Base-by-base conservation (phyloP, 2,888 invertebrate genomes). In the Rapana venosa region DNA sequence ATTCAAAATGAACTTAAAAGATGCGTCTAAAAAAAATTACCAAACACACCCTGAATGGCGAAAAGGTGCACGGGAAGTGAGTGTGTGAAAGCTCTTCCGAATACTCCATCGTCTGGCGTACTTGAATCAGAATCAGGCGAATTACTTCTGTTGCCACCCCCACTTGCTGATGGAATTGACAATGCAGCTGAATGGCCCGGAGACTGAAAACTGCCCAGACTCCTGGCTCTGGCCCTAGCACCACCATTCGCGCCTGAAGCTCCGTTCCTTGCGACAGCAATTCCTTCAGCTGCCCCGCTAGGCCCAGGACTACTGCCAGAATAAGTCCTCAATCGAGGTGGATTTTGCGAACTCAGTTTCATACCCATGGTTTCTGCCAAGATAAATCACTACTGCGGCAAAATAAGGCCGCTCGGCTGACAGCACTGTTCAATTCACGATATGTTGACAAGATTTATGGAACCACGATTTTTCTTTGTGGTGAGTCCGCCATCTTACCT, bases 121-220 rank as follows among this genome's bases (percentile, higher is more conserved):
- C 95, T 95, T 36, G 95, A 94, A 91, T 95, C 95, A 70, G 95
- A 95, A 90, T 95, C 95, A 26, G 95, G 95, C n/a, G 94, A 94
- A 90, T 93, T 94, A 56, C 94, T 94, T 90, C 95, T 94, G 66
- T 93, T 93, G 47, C 93, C 93, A 89, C 93, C 94, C 88, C 94
- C 94, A 83, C 93, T 93, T 81, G 93, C 93, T 87, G 92, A 93
- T 22, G 95, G 95, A 91, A 95, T 95, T 91, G 93, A 93, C 47
- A 95, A 91, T 77, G 95, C 93, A 91, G 93, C 83, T 35, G 94
- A 92, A 83, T 93, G 93, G 88, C 93, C 93, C 47, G 93, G 88
- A 36, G 94, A 89, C 84, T 93, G 94, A 92, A 94, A 95, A 92
- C 93, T 95, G 56, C 95, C 95, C 83, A 95, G 92, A 91, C 95